Percentiles rank a stretch among this genome's conserved stretches.
Conservation (phyloP, 2,113 vertebrate species). For the Rallus limicola region DNA sequence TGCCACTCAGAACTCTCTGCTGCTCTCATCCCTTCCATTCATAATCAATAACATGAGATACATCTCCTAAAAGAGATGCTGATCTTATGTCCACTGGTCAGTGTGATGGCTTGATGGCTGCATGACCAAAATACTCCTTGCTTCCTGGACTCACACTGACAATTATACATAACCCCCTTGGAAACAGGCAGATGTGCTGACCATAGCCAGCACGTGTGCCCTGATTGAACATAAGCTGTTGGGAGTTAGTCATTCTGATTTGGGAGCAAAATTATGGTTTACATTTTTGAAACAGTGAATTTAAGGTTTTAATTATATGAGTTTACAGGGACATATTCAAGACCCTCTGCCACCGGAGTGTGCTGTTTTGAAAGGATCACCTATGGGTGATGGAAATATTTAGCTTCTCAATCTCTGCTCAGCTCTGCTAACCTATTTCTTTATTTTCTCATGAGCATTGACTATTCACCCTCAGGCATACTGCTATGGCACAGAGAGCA, state of each 20-base stretch:
- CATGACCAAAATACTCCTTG: not conserved
- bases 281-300: not conserved
- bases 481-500: not conserved
- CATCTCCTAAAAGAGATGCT: not conserved
- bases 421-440: not conserved
- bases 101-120: not conserved
- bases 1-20: not conserved
- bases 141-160: not conserved
- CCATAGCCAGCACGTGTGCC: accelerated
- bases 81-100: not conserved
- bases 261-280: not conserved
- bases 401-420: not conserved
- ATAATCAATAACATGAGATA: not conserved
- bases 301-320: not conserved
- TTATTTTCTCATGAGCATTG: not conserved
- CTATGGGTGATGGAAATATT: not conserved
- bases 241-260: not conserved
- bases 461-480: not conserved
- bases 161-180: not conserved
- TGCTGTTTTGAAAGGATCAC: not conserved
- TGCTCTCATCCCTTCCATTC: not conserved
- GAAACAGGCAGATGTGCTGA: not conserved
- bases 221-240: not conserved
- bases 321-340: not conserved
- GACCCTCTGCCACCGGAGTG: not conserved